Percentiles rank a stretch among this genome's conserved stretches.
phyloP scores from a whole-genome alignment of 2,113 vertebrate species.

The Paralichthys olivaceus region DNA sequence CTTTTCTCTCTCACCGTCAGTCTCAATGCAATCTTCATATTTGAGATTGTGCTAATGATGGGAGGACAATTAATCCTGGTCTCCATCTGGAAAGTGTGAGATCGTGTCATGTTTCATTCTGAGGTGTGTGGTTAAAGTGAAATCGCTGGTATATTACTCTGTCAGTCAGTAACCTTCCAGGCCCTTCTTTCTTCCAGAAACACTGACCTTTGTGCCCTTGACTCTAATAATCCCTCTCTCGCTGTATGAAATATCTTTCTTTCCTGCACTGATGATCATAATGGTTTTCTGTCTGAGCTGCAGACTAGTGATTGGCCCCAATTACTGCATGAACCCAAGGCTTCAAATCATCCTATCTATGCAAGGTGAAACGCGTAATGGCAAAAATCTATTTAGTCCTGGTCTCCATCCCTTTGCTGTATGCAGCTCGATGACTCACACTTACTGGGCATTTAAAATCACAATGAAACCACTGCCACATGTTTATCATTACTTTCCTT shows the following conservation, averaged over 20 bases:
- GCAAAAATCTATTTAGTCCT: constrained; percentile 71
- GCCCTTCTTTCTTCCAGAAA: constrained; percentile 58
- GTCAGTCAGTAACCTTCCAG: constrained; percentile 66
- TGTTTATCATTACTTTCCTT: constrained; percentile 56
- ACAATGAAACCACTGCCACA: constrained; percentile 44
- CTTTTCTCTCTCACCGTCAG: background rate
- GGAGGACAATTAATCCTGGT: constrained; percentile 28
- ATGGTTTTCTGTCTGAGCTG: constrained; percentile 75
- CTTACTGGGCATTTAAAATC: constrained; percentile 67
- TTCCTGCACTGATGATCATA: constrained; percentile 75
- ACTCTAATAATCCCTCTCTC: constrained; percentile 73
- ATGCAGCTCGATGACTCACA: constrained; percentile 64
- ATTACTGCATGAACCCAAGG: constrained; percentile 75
- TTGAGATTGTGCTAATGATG: constrained; percentile 16
- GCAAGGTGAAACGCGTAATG: constrained; percentile 75
- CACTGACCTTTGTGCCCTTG: constrained; percentile 75
- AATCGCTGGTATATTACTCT: constrained; percentile 59
- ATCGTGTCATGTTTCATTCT: constrained; percentile 50
- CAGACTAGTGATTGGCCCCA: constrained; percentile 77
- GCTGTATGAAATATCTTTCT: constrained; percentile 75
- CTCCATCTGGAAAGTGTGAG: constrained; percentile 40
- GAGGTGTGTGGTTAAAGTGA: constrained; percentile 51
- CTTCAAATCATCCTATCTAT: constrained; percentile 76
- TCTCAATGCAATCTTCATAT: constrained; percentile 2
- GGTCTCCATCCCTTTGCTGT: constrained; percentile 54